phyloP scores from a whole-genome alignment of 2,113 vertebrate species.

The Odontesthes bonariensis region DNA sequence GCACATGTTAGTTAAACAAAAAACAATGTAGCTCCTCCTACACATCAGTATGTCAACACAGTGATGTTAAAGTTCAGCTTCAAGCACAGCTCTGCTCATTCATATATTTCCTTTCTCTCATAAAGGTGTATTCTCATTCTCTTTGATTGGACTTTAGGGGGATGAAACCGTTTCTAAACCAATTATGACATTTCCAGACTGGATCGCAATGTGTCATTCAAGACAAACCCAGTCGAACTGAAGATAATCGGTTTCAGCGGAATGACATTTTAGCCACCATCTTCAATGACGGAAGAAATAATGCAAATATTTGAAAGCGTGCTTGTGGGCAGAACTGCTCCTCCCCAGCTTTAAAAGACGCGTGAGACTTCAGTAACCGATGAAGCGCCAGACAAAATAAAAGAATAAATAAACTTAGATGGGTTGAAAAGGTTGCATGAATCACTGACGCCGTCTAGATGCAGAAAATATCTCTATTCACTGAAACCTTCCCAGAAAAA shows the following conservation, averaged over 20 bases:
- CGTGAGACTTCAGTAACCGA: constrained; percentile 38
- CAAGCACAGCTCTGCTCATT: neutral
- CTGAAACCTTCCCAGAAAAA: constrained; percentile 5
- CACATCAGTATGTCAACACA: neutral
- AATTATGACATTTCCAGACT: constrained; percentile 9
- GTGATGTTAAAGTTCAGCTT: constrained; percentile 7
- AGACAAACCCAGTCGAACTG: constrained; percentile 23
- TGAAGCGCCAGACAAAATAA: constrained; percentile 38
- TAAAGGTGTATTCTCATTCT: neutral
- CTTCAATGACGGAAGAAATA: constrained; percentile 2
- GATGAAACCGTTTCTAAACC: neutral
- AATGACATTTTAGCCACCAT: constrained; percentile 29
- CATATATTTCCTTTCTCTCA: constrained; percentile 1
- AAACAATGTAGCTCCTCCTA: neutral
- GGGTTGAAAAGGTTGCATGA: constrained; percentile 58
- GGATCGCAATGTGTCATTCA: neutral
- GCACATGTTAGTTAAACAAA: too few species aligned
- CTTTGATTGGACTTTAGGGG: constrained; percentile 2
- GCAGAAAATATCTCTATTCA: constrained; percentile 44
- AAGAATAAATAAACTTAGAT: constrained; percentile 21
- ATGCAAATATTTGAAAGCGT: constrained; percentile 17
- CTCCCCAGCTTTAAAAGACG: constrained; percentile 30
- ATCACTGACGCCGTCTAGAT: constrained; percentile 64
- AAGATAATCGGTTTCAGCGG: constrained; percentile 1
- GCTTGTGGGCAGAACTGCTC: neutral